Evolutionary conservation across 2,797 vertebrate species (phyloP), one percentile per base, ranked within the genome.

Genomic region (Hypotaenidia okinawae): DNA sequence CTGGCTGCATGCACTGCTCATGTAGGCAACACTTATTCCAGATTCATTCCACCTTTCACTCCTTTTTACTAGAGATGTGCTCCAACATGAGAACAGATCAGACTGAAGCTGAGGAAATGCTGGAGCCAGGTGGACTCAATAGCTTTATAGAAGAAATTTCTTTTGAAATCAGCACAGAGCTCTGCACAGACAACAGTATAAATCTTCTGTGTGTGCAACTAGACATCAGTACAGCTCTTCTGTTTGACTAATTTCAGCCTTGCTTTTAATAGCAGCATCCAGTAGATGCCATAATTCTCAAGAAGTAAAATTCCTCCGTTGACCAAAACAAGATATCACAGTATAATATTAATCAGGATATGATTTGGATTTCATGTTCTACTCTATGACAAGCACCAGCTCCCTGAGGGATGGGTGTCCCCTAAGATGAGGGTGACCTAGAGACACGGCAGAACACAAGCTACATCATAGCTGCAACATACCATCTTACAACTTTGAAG

Each of bases 21-120:
- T 24, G n/a, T 51, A 90, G 88, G 85, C 70, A 93, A 93, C 55
- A 68, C 54, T 82, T 82, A 91, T 95, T 95, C 70, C 72, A 92
- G 49, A 91, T 93, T 89, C 77, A 74, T 96, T 94, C 77, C 67
- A 79, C 30, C 37, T 84, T 94, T 57, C 58, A 39, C 61, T 89
- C 27, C 39, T 73, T 81, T 94, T 87, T 91, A 58, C 77, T 79
- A 37, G 74, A 87, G 33, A 61, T 90, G 49, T 63, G 80, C 77
- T 91, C 57, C 57, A 74, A 63, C 63, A 47, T 8, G 52, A 82
- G 70, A 91, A 93, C 45, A 94, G 74, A 74, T 68, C 74, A 90
- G 76, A 64, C 45, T n/a, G 77, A 86, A 92, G 49, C 88, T 86
- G 67, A 43, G 30, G 77, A 89, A 94, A 86, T 9, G 11, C 6